Evolutionary conservation across 1,140 invertebrate species (phyloP), one percentile per base, ranked within the genome.

Genomic region (Neodiprion pinetum): DNA sequence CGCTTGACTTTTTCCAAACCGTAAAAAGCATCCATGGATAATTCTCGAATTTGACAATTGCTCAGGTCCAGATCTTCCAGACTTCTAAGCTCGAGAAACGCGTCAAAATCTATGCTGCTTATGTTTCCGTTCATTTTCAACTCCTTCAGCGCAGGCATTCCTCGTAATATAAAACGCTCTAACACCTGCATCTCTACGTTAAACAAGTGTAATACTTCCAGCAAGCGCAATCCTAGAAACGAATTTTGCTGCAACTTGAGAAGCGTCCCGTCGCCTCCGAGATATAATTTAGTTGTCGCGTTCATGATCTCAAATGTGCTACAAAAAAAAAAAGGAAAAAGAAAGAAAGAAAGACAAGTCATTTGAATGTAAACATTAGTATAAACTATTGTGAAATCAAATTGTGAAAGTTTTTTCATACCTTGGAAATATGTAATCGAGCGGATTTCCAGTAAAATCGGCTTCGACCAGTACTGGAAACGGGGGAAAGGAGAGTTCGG

Each of bases 251-350:
- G 84, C 50, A 94, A 75, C 72, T 90, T 88, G 11, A 94, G 76
- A 47, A 88, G 85, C 1, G 88, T 87, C 21, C 84, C 83, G 28
- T 87, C 80, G 48, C 90, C 90, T 17, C 93, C 93, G 53, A 94
- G 80, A 77, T 90, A 89, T 21, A 94, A 81, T n/a, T 87, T 85
- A 72, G 88, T 83, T 3, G 93, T 94, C 61, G 89, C 89, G 82
- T 94, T 94, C 90, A 94, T 91, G 1, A 93, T 91, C 86, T 93
- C 92, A 80, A 94, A 94, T 11, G 92, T 93, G 61, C 92, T 87
- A 71, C 66, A 85, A 84, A 70, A 17, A 72, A 47, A 48, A 47
- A 48, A 47, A 12, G 0, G 2, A 2, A 40, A 40, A 40, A 40
- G 28, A 40, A 40, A 40, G 28, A 40, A 40, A 28, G 12, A 75